A percentile compares a stretch with the other conserved stretches of the same genome.
Evolutionary conservation across 2,113 vertebrate species (phyloP).

Genomic region (Plecotus auritus): DNA sequence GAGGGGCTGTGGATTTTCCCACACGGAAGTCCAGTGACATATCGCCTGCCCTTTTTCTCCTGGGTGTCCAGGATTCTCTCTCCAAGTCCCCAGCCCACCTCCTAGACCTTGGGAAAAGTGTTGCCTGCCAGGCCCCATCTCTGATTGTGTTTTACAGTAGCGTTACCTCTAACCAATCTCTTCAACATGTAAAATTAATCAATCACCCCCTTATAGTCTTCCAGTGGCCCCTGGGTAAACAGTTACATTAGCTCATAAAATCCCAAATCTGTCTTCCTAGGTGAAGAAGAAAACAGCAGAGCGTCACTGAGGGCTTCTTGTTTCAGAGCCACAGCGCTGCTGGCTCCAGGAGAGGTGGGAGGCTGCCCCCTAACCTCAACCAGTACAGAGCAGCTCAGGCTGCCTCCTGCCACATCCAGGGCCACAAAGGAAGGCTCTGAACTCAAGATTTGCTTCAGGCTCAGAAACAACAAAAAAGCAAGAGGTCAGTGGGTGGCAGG

Average conservation of each 20-base stretch:
- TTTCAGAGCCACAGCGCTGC: background rate
- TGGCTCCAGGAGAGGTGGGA: background rate
- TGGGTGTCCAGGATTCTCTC: background rate
- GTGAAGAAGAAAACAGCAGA: background rate
- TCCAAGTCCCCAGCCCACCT: background rate
- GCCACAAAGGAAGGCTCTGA: background rate
- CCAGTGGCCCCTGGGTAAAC: slow-evolving; percentile 56
- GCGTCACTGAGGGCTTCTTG: slow-evolving; percentile 37
- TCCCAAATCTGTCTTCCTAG: slow-evolving; percentile 61
- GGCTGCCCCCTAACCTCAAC: background rate
- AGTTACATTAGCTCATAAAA: slow-evolving; percentile 70
- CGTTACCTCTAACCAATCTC: slow-evolving; percentile 45
- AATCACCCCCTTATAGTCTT: slow-evolving; percentile 58
- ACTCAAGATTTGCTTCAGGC: background rate
- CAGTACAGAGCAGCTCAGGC: background rate
- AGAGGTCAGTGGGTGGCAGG: background rate
- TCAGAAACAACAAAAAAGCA: background rate
- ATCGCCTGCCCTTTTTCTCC: rapidly evolving
- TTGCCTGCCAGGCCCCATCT: background rate
- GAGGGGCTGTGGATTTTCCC: background rate
- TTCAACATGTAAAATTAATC: slow-evolving; percentile 67
- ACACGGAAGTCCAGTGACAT: rapidly evolving
- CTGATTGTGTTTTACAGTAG: slow-evolving; percentile 8
- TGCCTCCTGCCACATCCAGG: background rate
- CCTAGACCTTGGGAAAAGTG: background rate